Evolutionary conservation across 1,140 invertebrate genomes (phyloP).

Genomic region (Heliothis virescens): DNA sequence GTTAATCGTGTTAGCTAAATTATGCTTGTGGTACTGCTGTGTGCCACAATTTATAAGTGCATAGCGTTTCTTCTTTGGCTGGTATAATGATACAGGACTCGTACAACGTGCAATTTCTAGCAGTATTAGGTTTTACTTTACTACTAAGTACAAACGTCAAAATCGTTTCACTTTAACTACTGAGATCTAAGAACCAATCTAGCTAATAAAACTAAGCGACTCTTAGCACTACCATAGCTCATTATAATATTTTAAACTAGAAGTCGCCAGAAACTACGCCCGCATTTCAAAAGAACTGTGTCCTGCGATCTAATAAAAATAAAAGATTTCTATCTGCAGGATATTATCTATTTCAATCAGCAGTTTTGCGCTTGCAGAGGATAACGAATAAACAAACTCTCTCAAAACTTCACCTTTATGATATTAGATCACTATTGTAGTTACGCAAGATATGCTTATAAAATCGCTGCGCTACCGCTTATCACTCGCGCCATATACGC

Average conservation of each 20-base stretch:
- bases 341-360: too few species aligned
- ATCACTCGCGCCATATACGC: not conserved
- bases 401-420: not conserved
- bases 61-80: not conserved
- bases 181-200: too few species aligned
- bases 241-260: not conserved
- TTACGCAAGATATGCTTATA: not conserved
- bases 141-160: too few species aligned
- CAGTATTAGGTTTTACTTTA: too few species aligned
- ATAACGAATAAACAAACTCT: not conserved
- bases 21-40: constrained; percentile 43
- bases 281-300: too few species aligned
- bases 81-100: not conserved
- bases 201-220: too few species aligned
- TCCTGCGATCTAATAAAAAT: too few species aligned
- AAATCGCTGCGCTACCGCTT: not conserved
- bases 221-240: too few species aligned
- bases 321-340: too few species aligned
- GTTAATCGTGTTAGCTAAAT: constrained; percentile 58
- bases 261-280: not conserved
- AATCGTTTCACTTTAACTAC: too few species aligned
- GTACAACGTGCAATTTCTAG: too few species aligned
- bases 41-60: not conserved
- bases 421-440: not conserved
- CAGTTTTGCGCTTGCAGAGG: not conserved